These are phyloP conservation scores for Psylliodes chrysocephalus DNA, from an alignment of 2,888 invertebrate species.

Conservation along the genomic window DNA sequence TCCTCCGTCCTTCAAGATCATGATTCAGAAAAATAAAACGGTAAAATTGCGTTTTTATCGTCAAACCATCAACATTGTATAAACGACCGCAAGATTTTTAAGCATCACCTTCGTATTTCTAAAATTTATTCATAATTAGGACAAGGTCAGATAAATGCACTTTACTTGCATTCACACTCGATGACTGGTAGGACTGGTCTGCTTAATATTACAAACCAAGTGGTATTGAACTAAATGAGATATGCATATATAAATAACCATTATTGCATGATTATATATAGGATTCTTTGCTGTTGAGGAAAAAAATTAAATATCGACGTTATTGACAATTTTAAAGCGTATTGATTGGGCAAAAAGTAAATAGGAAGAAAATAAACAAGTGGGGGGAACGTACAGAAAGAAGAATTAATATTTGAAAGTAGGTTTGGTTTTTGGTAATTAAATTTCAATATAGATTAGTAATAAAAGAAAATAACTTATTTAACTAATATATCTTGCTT, in stretches of 20 bases:
- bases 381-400: too few relatives aligned
- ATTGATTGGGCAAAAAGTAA: too few relatives aligned
- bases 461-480: too few relatives aligned
- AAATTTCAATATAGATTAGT: too few relatives aligned
- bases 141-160: slow-evolving; percentile 36
- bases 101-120: slow-evolving; percentile 25
- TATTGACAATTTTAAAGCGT: background rate
- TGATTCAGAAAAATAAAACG: too few relatives aligned
- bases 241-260: slow-evolving; percentile 26
- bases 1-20: too few relatives aligned
- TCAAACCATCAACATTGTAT: too few relatives aligned
- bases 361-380: too few relatives aligned
- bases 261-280: slow-evolving; percentile 4
- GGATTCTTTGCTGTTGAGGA: background rate
- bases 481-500: too few relatives aligned
- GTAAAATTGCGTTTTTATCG: too few relatives aligned
- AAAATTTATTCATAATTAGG: slow-evolving; percentile 35
- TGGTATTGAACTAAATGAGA: slow-evolving; percentile 37
- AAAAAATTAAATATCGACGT: background rate
- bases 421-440: too few relatives aligned
- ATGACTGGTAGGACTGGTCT: slow-evolving; percentile 38
- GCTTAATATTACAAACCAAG: slow-evolving; percentile 32
- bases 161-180: slow-evolving; percentile 31
- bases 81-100: slow-evolving; percentile 9
- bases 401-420: too few relatives aligned